Evolutionary conservation across 1,140 invertebrate species (phyloP).

Genomic region (Drosophila pseudoananassae): DNA sequence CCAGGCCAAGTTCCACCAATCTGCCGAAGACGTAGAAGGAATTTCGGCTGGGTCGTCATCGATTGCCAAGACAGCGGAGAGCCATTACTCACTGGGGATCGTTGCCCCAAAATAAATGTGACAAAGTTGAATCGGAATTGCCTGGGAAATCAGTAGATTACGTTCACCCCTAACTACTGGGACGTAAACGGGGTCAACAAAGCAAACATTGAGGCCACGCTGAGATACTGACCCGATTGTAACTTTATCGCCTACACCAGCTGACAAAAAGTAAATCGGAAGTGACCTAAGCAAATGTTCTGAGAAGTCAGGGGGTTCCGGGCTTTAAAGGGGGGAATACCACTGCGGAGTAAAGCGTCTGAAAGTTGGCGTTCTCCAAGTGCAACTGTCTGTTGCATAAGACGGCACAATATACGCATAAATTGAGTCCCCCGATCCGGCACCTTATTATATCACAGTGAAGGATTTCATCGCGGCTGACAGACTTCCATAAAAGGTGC

Average conservation of each 20-base stretch:
- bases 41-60: constrained; percentile 5
- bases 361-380: background rate
- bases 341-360: too few species aligned
- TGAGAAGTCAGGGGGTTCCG: background rate
- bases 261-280: background rate
- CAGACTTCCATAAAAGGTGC: constrained; percentile 49
- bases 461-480: constrained; percentile 22
- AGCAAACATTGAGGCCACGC: constrained; percentile 4
- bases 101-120: constrained; percentile 1
- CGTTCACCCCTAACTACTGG: background rate
- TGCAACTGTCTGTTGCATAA: constrained; percentile 13
- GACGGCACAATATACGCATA: background rate
- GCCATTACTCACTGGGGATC: background rate
- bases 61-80: background rate
- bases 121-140: background rate
- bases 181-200: constrained; percentile 1
- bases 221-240: constrained; percentile 10
- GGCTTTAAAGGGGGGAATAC: too few species aligned
- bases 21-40: background rate
- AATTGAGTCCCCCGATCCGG: constrained; percentile 3
- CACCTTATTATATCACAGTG: constrained; percentile 17
- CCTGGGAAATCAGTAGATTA: background rate
- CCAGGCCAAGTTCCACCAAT: constrained; percentile 3
- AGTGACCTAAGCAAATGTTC: background rate
- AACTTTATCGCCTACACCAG: background rate